A percentile compares a stretch with the other conserved stretches of the same genome.
Conservation (phyloP, 2,113 vertebrate species). For the Neodontobutis hainanensis region DNA sequence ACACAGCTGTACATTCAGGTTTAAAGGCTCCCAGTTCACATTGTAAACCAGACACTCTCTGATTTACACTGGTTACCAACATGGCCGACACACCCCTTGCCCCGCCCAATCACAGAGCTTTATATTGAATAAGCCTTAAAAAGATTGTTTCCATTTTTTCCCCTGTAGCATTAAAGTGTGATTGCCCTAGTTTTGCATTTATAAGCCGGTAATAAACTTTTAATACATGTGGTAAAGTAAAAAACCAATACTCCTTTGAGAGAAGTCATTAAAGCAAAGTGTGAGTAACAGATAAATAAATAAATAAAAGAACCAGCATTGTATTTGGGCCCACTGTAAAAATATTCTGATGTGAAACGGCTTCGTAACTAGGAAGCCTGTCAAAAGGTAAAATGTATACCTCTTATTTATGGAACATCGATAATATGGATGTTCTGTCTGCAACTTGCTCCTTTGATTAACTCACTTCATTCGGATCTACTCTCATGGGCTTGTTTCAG, state of each 20-base stretch:
- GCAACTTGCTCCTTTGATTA: conserved; percentile 73
- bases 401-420: conserved; percentile 72
- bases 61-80: neutral
- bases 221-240: neutral
- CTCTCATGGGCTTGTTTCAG: conserved; percentile 63
- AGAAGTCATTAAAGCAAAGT: neutral
- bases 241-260: neutral
- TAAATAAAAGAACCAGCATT: neutral
- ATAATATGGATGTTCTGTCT: conserved; percentile 72
- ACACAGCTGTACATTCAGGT: neutral
- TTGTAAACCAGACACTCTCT: neutral
- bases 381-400: conserved; percentile 60
- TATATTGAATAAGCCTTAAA: neutral
- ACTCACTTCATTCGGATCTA: conserved; percentile 70
- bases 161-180: neutral
- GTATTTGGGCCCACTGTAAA: conserved; percentile 21
- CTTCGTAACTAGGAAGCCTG: conserved; percentile 49
- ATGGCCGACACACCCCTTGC: neutral
- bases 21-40: neutral
- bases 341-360: conserved; percentile 37
- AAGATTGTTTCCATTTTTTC: neutral
- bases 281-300: neutral
- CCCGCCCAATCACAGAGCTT: neutral
- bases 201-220: neutral
- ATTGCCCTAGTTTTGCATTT: neutral